phyloP scores from a whole-genome alignment of 2,113 vertebrate genomes.

The Gobio gobio region DNA sequence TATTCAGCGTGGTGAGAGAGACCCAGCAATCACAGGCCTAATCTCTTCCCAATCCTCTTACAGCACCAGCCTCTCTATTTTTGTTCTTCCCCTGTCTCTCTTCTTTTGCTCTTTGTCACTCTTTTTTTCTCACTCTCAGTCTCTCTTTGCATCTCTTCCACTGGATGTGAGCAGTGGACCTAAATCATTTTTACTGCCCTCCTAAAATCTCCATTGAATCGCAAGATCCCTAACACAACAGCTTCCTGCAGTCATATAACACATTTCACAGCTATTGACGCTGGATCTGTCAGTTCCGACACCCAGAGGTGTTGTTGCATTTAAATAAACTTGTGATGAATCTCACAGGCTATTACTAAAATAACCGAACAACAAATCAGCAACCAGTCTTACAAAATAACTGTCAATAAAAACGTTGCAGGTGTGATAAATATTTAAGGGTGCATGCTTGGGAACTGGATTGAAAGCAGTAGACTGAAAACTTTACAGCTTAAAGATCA shows the following conservation, averaged over 20 bases:
- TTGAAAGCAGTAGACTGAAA: neutral
- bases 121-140: neutral
- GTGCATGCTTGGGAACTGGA: neutral
- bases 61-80: slow-evolving; percentile 63
- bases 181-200: slow-evolving; percentile 14
- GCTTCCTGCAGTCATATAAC: slow-evolving; percentile 18
- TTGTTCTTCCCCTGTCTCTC: slow-evolving; percentile 63
- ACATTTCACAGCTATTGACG: slow-evolving; percentile 39
- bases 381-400: neutral
- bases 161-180: neutral
- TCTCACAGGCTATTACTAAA: neutral
- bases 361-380: neutral
- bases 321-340: slow-evolving; percentile 29
- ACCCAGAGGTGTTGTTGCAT: slow-evolving; percentile 11
- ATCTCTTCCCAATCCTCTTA: slow-evolving; percentile 81
- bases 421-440: neutral
- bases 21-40: slow-evolving; percentile 70
- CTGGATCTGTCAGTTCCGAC: slow-evolving; percentile 18
- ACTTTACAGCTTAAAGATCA: neutral
- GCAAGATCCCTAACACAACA: neutral
- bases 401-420: neutral
- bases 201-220: slow-evolving; percentile 35
- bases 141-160: neutral
- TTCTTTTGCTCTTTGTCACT: neutral
- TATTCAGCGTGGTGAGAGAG: slow-evolving; percentile 49